Evolutionary conservation across 1,140 invertebrate genomes (phyloP).

Genomic region (Ceratosolen solmsi): DNA sequence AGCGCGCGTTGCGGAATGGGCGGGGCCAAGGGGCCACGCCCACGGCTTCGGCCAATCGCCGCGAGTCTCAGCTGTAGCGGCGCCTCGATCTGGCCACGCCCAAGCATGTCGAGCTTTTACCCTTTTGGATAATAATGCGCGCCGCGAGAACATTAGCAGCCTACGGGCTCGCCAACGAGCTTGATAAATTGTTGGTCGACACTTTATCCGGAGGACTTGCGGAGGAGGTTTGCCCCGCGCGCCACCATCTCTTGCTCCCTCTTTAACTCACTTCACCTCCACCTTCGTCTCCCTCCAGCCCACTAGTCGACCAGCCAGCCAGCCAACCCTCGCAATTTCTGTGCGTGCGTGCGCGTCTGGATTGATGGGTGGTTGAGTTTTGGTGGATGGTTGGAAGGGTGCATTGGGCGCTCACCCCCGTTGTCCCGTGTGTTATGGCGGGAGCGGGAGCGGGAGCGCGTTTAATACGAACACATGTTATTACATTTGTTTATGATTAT

Average conservation of each 20-base stretch:
- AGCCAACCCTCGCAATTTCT: too few relatives aligned
- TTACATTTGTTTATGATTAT: slow-evolving; percentile 9
- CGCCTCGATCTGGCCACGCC: slow-evolving; percentile 9
- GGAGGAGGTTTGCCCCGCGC: neutral
- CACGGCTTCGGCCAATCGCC: slow-evolving; percentile 15
- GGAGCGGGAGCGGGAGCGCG: neutral
- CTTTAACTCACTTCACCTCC: neutral
- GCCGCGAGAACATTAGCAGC: neutral
- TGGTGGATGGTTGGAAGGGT: too few relatives aligned
- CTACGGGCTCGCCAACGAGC: neutral
- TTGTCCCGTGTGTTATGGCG: neutral
- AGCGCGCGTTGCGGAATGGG: neutral
- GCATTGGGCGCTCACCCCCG: too few relatives aligned
- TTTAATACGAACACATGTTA: neutral
- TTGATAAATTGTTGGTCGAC: slow-evolving; percentile 37
- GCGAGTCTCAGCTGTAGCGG: neutral
- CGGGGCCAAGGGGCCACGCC: slow-evolving; percentile 6
- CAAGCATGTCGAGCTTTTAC: neutral
- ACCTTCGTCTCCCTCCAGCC: neutral
- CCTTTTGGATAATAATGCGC: slow-evolving; percentile 24
- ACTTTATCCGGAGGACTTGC: neutral
- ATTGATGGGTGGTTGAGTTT: too few relatives aligned
- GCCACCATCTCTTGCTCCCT: neutral
- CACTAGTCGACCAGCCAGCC: too few relatives aligned
- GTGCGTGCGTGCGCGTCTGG: too few relatives aligned